These are phyloP conservation scores for Zosterops borbonicus DNA, from an alignment of 2,113 vertebrate genomes.

Conservation along the genomic window DNA sequence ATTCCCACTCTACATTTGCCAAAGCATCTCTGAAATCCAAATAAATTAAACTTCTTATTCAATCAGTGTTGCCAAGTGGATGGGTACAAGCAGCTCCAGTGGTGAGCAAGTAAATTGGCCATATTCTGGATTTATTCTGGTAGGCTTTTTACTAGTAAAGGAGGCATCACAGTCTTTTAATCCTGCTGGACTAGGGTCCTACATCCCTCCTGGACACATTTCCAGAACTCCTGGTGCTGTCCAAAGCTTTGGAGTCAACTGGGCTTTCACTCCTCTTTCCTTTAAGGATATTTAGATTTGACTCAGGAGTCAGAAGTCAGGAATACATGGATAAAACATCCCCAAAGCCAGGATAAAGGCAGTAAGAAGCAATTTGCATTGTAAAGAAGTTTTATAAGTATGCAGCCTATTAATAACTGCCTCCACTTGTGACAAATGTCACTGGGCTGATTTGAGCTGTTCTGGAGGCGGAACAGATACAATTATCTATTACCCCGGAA, in stretches of 20 bases:
- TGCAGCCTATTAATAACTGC: slow-evolving; percentile 52
- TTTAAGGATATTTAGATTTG: background rate
- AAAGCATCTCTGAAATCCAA: background rate
- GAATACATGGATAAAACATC: background rate
- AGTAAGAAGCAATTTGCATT: slow-evolving; percentile 38
- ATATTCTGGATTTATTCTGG: background rate
- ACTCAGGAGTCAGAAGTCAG: background rate
- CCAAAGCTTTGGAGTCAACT: background rate
- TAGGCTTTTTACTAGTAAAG: background rate
- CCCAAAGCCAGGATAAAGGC: slow-evolving; percentile 1
- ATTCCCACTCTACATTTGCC: background rate
- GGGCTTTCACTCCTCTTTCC: background rate
- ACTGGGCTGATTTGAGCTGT: slow-evolving; percentile 48
- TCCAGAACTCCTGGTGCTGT: background rate
- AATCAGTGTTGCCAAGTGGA: background rate
- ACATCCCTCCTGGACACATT: background rate
- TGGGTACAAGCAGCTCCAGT: background rate
- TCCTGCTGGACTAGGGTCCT: background rate
- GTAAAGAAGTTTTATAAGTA: slow-evolving; percentile 43
- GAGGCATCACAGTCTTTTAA: background rate
- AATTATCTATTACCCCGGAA: background rate
- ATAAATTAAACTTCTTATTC: background rate
- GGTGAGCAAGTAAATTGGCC: background rate
- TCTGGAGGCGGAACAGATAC: background rate
- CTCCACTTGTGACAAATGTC: slow-evolving; percentile 47